Evolutionary conservation across 2,888 invertebrate genomes (phyloP).

Genomic region (Euzophera pinguis): DNA sequence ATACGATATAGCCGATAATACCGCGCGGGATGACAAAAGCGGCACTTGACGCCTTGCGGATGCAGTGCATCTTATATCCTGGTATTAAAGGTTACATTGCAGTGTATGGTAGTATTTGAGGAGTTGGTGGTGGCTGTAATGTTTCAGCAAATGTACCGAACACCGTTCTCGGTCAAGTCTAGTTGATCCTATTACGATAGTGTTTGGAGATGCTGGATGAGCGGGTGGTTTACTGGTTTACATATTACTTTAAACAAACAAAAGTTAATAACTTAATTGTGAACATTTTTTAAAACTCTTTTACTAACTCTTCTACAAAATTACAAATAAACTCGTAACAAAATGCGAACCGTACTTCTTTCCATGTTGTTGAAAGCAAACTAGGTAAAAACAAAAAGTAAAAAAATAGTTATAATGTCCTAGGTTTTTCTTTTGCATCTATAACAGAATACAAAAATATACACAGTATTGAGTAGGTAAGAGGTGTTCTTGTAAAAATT

Average conservation of each 20-base stretch:
- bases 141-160: slow-evolving; percentile 38
- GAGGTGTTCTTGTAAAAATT: too few relatives aligned
- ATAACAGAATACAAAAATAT: too few relatives aligned
- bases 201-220: slow-evolving; percentile 16
- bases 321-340: too few relatives aligned
- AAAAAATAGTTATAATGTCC: too few relatives aligned
- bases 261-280: too few relatives aligned
- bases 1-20: slow-evolving; percentile 36
- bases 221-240: not conserved
- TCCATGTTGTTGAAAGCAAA: too few relatives aligned
- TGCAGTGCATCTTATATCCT: not conserved
- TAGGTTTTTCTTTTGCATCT: too few relatives aligned
- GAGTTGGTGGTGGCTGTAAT: slow-evolving; percentile 25
- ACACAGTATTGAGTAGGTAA: too few relatives aligned
- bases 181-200: slow-evolving; percentile 41
- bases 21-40: slow-evolving; percentile 37
- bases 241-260: not conserved
- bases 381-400: too few relatives aligned
- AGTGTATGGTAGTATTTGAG: slow-evolving; percentile 4
- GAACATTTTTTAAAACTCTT: too few relatives aligned
- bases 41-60: slow-evolving; percentile 23
- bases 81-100: slow-evolving; percentile 11
- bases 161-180: slow-evolving; percentile 38
- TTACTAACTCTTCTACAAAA: too few relatives aligned
- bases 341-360: too few relatives aligned